Evolutionary conservation across 1,140 invertebrate genomes (phyloP).

Genomic region (Uloborus diversus): DNA sequence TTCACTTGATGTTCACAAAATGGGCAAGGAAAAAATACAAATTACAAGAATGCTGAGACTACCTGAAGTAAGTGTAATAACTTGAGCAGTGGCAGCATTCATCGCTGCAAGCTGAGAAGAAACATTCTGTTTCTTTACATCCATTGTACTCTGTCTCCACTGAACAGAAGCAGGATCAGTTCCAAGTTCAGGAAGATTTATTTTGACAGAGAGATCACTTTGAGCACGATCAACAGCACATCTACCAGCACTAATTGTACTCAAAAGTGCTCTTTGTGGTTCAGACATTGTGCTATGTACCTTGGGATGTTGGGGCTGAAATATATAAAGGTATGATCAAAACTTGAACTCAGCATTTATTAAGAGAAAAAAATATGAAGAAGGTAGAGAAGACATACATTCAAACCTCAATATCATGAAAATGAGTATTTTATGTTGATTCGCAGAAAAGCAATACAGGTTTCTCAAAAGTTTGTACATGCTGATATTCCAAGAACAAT

Average conservation of each 20-base stretch:
- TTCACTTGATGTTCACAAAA: too few relatives aligned
- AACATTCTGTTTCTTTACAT: conserved; percentile 95
- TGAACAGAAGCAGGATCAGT: conserved; percentile 84
- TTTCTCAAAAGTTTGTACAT: too few relatives aligned
- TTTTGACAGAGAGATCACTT: conserved; percentile 75
- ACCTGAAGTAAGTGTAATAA: conserved; percentile 93
- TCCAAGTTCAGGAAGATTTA: conserved; percentile 82
- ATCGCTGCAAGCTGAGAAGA: conserved; percentile 97
- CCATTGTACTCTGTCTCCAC: conserved; percentile 93
- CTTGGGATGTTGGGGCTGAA: conserved; percentile 83
- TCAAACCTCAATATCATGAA: too few relatives aligned
- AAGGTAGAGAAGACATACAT: too few relatives aligned
- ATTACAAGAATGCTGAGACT: too few relatives aligned
- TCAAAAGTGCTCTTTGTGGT: conserved; percentile 89
- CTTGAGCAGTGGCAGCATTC: conserved; percentile 98
- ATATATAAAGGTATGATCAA: too few relatives aligned
- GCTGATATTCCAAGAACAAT: too few relatives aligned
- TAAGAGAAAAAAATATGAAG: too few relatives aligned
- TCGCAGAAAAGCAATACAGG: too few relatives aligned
- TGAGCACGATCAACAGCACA: conserved; percentile 88
- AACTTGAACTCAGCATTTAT: too few relatives aligned
- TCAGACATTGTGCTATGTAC: conserved; percentile 79
- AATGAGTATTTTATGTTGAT: too few relatives aligned
- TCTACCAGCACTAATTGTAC: conserved; percentile 87
- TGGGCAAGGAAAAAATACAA: too few relatives aligned